phyloP scores from a whole-genome alignment of 92 coral and sea anemone species.

The Heteractis magnifica region DNA sequence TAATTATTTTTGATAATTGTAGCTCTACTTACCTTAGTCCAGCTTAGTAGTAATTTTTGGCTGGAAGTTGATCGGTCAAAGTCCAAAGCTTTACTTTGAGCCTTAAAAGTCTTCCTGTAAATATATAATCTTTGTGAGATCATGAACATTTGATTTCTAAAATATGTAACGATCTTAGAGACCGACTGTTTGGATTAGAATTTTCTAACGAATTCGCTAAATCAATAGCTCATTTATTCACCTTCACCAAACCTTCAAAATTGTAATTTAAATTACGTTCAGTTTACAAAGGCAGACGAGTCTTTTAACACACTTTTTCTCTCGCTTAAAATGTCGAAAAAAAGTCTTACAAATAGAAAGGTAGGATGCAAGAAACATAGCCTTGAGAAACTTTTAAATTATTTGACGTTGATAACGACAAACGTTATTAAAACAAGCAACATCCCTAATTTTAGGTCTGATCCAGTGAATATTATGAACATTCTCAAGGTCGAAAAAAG shows the following conservation, averaged over 20 bases:
- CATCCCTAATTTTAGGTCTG: no score
- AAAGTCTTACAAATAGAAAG: background rate
- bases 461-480: background rate
- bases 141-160: background rate
- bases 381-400: background rate
- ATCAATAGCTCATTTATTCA: slow-evolving; percentile 2
- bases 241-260: background rate
- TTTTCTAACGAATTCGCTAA: slow-evolving; percentile 8
- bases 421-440: background rate
- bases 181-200: slow-evolving; percentile 10
- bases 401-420: background rate
- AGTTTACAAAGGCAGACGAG: background rate
- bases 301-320: background rate
- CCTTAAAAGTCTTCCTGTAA: background rate
- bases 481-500: background rate
- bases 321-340: background rate
- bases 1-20: no score
- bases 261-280: slow-evolving; percentile 7
- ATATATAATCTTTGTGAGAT: background rate
- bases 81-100: background rate
- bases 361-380: background rate
- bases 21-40: no score
- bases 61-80: background rate
- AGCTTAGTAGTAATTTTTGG: background rate
- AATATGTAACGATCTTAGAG: background rate